Evolutionary conservation across 2,113 vertebrate genomes (phyloP).

Genomic region (Raphicerus campestris): DNA sequence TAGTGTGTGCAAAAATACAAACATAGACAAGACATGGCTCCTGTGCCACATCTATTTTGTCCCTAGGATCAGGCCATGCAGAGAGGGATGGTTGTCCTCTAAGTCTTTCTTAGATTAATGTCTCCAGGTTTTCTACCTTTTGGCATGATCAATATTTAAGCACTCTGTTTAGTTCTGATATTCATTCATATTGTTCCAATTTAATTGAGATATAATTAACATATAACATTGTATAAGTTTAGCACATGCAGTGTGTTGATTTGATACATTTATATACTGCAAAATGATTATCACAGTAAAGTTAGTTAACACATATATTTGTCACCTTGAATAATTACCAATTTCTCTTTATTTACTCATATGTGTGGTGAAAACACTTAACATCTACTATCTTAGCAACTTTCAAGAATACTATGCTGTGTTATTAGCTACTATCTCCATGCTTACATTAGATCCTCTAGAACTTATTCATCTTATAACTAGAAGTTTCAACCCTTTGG

Average conservation of each 20-base stretch:
- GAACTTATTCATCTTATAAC: not conserved
- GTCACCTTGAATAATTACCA: not conserved
- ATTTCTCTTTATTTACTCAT: not conserved
- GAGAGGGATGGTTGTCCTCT: not conserved
- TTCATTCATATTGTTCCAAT: not conserved
- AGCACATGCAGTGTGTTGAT: not conserved
- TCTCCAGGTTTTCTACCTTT: not conserved
- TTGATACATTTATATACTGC: not conserved
- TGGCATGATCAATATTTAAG: not conserved
- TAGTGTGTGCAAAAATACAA: accelerated
- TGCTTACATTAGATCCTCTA: not conserved
- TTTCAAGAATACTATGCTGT: not conserved
- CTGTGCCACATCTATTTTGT: not conserved
- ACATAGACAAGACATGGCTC: accelerated
- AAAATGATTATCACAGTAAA: not conserved
- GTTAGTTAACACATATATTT: not conserved
- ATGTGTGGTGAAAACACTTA: not conserved
- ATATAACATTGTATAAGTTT: not conserved
- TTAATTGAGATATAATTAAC: not conserved
- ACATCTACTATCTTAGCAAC: not conserved
- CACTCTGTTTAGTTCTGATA: not conserved
- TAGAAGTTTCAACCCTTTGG: not conserved
- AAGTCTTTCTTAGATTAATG: not conserved
- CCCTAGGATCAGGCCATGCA: not conserved
- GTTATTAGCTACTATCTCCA: not conserved